phyloP scores from a whole-genome alignment of 1,140 invertebrate species.

The Zaprionus inermis region DNA sequence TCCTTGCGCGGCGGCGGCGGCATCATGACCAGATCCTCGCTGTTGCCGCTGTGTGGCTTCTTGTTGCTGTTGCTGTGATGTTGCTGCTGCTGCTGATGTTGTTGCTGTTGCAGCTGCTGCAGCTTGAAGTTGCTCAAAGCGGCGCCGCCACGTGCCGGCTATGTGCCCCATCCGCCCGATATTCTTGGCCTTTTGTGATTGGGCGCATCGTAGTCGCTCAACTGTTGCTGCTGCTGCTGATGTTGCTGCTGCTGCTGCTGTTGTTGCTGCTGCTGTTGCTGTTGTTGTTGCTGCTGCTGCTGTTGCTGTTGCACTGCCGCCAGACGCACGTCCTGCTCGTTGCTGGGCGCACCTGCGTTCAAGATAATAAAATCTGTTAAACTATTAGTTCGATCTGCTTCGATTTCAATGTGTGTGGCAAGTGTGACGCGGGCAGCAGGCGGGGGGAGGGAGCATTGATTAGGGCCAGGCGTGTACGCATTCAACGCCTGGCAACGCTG shows the following conservation, averaged over 20 bases:
- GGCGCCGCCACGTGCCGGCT: slow-evolving; percentile 84
- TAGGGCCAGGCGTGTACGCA: slow-evolving; percentile 50
- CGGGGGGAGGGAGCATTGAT: slow-evolving; percentile 35
- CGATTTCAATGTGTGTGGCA: slow-evolving; percentile 62
- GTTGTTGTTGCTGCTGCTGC: slow-evolving; percentile 71
- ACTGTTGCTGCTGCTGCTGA: slow-evolving; percentile 83
- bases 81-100: slow-evolving; percentile 31
- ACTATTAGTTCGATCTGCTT: slow-evolving; percentile 71
- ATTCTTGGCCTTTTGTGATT: slow-evolving; percentile 92
- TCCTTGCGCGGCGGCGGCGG: slow-evolving; percentile 73
- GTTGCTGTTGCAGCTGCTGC: slow-evolving; percentile 45
- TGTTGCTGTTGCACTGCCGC: slow-evolving; percentile 77
- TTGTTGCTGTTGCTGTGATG: slow-evolving; percentile 35
- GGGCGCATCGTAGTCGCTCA: slow-evolving; percentile 92
- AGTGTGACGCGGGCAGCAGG: slow-evolving; percentile 36
- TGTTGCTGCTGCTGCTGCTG: slow-evolving; percentile 76
- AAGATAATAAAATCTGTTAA: slow-evolving; percentile 84
- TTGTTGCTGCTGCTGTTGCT: slow-evolving; percentile 68
- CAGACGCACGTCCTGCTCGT: slow-evolving; percentile 87
- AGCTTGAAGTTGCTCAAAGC: slow-evolving; percentile 64
- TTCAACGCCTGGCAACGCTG: slow-evolving; percentile 48
- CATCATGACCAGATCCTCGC: slow-evolving; percentile 69
- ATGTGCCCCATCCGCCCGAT: slow-evolving; percentile 93
- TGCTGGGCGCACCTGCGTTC: slow-evolving; percentile 89
- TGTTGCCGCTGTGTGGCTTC: slow-evolving; percentile 41